A percentile compares a stretch with the other conserved stretches of the same genome.
These are phyloP conservation scores for Pavo muticus DNA, from an alignment of 2,113 vertebrate species.

Conservation along the genomic window DNA sequence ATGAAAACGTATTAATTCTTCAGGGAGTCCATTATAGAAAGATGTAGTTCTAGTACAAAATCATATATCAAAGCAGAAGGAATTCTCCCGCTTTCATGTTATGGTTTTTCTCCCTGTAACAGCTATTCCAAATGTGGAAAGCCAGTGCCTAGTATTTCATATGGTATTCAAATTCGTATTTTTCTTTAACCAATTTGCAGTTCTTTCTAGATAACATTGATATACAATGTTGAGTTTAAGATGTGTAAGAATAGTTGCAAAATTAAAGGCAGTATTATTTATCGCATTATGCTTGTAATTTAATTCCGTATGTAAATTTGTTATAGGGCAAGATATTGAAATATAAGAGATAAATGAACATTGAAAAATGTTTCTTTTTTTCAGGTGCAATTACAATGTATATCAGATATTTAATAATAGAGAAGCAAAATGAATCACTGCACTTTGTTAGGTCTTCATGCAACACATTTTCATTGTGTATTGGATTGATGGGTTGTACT, in stretches of 20 bases:
- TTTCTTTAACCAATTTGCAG: neutral
- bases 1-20: neutral
- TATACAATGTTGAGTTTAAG: neutral
- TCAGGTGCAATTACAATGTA: slow-evolving; percentile 89
- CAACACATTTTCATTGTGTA: slow-evolving; percentile 78
- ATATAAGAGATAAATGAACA: neutral
- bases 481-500: slow-evolving; percentile 85
- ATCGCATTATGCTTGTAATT: neutral
- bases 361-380: slow-evolving; percentile 18
- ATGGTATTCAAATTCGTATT: neutral
- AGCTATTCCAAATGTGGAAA: neutral
- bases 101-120: neutral
- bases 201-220: neutral
- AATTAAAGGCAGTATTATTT: neutral
- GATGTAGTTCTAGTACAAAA: neutral
- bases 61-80: neutral
- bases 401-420: slow-evolving; percentile 87
- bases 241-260: neutral
- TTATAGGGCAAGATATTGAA: neutral
- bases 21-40: neutral
- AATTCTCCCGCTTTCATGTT: neutral
- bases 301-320: neutral
- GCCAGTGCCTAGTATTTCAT: neutral
- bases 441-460: slow-evolving; percentile 49
- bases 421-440: slow-evolving; percentile 80